Percentiles rank a stretch among this genome's conserved stretches.
Conservation (phyloP, 2,797 vertebrate genomes). For the Halcyon smyrnensis region DNA sequence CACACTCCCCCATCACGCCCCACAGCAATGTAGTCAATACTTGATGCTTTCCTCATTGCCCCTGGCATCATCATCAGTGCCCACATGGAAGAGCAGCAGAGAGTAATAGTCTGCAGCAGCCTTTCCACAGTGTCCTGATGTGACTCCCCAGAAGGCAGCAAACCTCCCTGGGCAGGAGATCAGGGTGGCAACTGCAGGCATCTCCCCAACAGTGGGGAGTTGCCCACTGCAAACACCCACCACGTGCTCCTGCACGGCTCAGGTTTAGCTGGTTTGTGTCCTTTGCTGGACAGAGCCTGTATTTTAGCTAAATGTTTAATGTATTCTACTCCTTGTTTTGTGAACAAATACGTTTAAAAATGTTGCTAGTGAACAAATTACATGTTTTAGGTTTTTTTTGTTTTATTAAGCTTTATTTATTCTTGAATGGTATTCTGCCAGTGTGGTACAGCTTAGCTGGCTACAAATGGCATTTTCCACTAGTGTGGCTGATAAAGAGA, state of each 20-base stretch:
- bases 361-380: neutral
- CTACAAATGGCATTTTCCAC: neutral
- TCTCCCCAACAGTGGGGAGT: neutral
- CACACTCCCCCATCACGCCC: fast-evolving
- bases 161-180: neutral
- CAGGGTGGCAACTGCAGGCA: neutral
- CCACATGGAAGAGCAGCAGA: fast-evolving
- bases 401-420: neutral
- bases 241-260: fast-evolving
- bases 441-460: neutral
- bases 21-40: neutral
- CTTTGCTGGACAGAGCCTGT: neutral
- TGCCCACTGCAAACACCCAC: neutral
- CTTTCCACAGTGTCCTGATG: neutral
- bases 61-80: fast-evolving
- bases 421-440: neutral
- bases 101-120: neutral
- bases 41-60: neutral
- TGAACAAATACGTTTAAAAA: neutral
- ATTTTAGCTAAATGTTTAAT: neutral
- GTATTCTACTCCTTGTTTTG: neutral
- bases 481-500: neutral
- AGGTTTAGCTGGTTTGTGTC: neutral
- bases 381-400: neutral
- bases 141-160: neutral